phyloP scores from a whole-genome alignment of 2,113 vertebrate species.

The Theristicus caerulescens region DNA sequence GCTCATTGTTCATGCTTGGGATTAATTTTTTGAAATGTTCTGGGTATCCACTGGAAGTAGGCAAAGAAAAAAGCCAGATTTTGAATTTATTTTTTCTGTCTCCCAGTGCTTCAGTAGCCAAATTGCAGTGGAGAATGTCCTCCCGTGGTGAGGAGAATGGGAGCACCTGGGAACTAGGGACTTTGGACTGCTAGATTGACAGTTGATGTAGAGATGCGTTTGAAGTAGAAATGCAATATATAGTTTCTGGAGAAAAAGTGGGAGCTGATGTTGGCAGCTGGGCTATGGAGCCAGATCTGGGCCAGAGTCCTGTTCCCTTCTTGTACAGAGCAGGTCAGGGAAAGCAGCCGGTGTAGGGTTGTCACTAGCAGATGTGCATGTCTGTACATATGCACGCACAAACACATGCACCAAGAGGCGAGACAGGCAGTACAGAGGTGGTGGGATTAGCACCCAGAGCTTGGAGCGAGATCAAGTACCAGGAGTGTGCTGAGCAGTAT shows the following conservation, averaged over 20 bases:
- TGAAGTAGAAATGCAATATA: background rate
- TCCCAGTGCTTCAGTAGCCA: background rate
- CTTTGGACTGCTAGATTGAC: background rate
- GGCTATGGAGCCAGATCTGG: background rate
- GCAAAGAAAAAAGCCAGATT: background rate
- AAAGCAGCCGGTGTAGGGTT: background rate
- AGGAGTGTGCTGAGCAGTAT: background rate
- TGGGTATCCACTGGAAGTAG: background rate
- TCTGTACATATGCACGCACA: background rate
- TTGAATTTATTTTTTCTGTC: background rate
- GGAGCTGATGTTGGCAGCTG: background rate
- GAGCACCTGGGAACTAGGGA: background rate
- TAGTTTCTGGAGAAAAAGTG: background rate
- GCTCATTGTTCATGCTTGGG: background rate
- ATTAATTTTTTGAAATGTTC: background rate
- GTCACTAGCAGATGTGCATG: background rate
- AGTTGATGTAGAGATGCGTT: background rate
- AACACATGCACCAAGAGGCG: background rate
- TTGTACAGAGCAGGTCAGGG: background rate
- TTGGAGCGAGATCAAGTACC: conserved; percentile 8
- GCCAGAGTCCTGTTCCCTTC: background rate
- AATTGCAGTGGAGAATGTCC: background rate
- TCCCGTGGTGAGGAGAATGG: background rate
- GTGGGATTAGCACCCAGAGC: conserved; percentile 19
- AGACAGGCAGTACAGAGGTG: background rate